Conservation (phyloP, 1,140 invertebrate genomes). For the Drosophila triauraria region DNA sequence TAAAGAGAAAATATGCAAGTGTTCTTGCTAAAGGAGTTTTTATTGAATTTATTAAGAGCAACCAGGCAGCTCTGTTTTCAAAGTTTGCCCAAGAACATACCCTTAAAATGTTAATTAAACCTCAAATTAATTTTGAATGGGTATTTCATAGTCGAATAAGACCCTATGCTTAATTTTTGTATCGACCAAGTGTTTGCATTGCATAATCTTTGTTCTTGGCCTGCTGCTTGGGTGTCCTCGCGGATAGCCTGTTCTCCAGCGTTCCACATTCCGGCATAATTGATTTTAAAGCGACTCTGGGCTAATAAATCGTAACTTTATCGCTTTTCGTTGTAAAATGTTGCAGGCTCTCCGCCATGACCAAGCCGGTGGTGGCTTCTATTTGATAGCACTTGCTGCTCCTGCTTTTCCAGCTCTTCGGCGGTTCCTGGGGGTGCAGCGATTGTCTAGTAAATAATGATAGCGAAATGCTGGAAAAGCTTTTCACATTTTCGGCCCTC, state of each 20-base stretch:
- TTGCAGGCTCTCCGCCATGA: slow-evolving; percentile 25
- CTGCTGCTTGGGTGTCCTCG: slow-evolving; percentile 76
- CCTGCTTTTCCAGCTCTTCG: slow-evolving; percentile 3
- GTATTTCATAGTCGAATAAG: background rate
- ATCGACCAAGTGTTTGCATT: slow-evolving; percentile 75
- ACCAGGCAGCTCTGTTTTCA: no score
- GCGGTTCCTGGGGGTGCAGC: slow-evolving; percentile 25
- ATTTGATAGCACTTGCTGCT: slow-evolving; percentile 58
- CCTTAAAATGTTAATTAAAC: no score
- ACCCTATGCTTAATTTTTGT: background rate
- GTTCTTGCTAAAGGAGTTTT: no score
- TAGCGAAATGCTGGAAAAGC: slow-evolving; percentile 70
- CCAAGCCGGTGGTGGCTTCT: slow-evolving; percentile 22
- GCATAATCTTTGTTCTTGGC: slow-evolving; percentile 71
- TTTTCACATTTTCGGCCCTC: slow-evolving; percentile 62
- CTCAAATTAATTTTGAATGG: background rate
- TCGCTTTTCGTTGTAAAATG: slow-evolving; percentile 73
- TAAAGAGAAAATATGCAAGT: background rate
- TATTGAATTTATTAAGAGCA: background rate
- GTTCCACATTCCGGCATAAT: slow-evolving; percentile 85
- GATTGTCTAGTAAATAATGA: slow-evolving; percentile 77
- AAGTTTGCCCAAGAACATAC: background rate
- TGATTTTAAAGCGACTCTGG: slow-evolving; percentile 83
- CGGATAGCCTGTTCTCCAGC: slow-evolving; percentile 51
- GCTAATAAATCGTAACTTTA: slow-evolving; percentile 85